Conservation (phyloP, 1,140 invertebrate genomes). For the Oryzaephilus surinamensis region DNA sequence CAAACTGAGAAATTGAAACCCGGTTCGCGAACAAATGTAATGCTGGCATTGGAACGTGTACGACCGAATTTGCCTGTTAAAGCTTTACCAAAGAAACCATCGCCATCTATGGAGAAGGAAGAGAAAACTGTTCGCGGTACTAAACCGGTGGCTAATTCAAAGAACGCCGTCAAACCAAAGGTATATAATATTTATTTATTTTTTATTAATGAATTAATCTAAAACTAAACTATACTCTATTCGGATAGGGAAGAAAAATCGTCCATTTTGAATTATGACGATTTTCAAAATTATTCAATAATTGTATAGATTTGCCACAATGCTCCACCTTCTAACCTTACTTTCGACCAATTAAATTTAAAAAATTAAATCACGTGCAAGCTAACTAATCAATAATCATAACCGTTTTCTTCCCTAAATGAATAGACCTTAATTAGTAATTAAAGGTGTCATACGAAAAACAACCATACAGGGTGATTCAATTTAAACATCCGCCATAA, state of each 20-base stretch:
- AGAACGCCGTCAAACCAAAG: slow-evolving; percentile 29
- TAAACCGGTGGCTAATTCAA: slow-evolving; percentile 25
- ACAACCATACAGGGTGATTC: too few relatives aligned
- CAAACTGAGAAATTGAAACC: slow-evolving; percentile 78
- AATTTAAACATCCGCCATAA: too few relatives aligned
- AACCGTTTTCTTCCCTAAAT: too few relatives aligned
- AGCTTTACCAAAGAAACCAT: slow-evolving; percentile 51
- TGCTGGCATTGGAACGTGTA: slow-evolving; percentile 74
- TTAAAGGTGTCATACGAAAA: too few relatives aligned
- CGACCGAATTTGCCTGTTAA: slow-evolving; percentile 75
- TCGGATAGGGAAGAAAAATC: too few relatives aligned
- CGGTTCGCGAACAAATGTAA: slow-evolving; percentile 69
- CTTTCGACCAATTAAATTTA: neutral
- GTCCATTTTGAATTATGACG: too few relatives aligned
- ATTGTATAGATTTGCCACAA: too few relatives aligned
- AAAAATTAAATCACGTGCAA: too few relatives aligned
- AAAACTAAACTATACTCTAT: neutral
- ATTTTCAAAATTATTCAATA: too few relatives aligned
- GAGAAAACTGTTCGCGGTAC: slow-evolving; percentile 37
- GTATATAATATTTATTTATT: slow-evolving; percentile 14
- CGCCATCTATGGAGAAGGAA: slow-evolving; percentile 34
- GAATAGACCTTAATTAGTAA: too few relatives aligned
- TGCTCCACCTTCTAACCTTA: too few relatives aligned
- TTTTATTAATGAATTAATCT: slow-evolving; percentile 1
- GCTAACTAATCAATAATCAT: too few relatives aligned